A percentile compares a stretch with the other conserved stretches of the same genome.
Conservation (phyloP, 2,888 invertebrate genomes). For the Steinernema hermaphroditum region DNA sequence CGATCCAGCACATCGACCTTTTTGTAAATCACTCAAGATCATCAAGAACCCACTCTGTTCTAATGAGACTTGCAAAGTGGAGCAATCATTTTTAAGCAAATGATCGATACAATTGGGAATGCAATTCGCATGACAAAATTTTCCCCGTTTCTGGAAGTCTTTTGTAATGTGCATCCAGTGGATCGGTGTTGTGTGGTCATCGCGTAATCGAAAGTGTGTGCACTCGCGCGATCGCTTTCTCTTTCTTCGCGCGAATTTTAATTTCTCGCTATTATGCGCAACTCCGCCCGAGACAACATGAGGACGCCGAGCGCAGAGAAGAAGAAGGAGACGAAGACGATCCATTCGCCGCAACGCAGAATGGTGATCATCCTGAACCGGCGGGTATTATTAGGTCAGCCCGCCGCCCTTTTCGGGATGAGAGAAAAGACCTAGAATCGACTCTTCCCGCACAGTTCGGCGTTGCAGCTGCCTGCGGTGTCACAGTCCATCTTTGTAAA, state of each 20-base stretch:
- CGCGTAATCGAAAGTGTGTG: constrained; percentile 23
- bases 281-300: not conserved
- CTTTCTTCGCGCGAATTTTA: constrained; percentile 28
- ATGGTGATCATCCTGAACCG: constrained; percentile 27
- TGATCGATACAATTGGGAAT: not conserved
- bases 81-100: too few relatives aligned
- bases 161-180: not conserved
- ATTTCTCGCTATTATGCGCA: constrained; percentile 28
- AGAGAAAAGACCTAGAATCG: constrained; percentile 28
- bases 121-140: not conserved
- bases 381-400: constrained; percentile 28
- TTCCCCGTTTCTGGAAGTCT: not conserved
- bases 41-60: too few relatives aligned
- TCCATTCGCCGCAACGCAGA: constrained; percentile 2
- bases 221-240: constrained; percentile 22
- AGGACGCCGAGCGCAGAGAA: not conserved
- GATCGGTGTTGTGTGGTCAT: not conserved
- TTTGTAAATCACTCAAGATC: too few relatives aligned
- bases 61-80: too few relatives aligned
- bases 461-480: constrained; percentile 38
- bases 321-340: constrained; percentile 9
- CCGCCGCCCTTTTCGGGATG: constrained; percentile 30
- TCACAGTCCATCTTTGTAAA: constrained; percentile 33
- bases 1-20: too few relatives aligned
- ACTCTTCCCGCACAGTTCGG: constrained; percentile 25